Percentiles rank a stretch among this genome's conserved stretches.
Conservation (phyloP, 2,888 invertebrate species). For the Noctua fimbriata region DNA sequence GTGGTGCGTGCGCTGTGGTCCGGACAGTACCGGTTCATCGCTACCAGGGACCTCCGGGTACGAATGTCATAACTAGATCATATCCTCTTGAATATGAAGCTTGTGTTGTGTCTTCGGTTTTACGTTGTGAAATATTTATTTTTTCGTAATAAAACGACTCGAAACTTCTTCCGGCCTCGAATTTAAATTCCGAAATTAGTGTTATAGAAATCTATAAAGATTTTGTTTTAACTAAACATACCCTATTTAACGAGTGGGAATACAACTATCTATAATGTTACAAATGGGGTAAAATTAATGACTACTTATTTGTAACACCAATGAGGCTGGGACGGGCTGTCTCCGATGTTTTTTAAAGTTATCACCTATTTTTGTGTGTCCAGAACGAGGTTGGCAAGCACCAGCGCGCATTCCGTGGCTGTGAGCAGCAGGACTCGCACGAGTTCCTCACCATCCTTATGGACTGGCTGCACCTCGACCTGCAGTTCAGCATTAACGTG, state of each 20-base stretch:
- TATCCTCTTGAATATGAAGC: not conserved
- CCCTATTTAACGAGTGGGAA: too few species aligned
- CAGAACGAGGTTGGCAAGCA: conserved; percentile 94
- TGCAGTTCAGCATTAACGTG: conserved; percentile 87
- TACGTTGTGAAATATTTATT: not conserved
- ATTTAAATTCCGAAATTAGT: not conserved
- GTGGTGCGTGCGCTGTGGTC: conserved; percentile 96
- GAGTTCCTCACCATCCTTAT: conserved; percentile 97
- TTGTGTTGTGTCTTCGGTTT: not conserved
- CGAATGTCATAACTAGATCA: conserved; percentile 43
- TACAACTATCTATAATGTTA: not conserved
- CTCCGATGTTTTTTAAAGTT: not conserved
- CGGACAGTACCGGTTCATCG: conserved; percentile 94
- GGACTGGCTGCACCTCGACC: conserved; percentile 96
- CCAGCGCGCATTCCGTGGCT: conserved; percentile 93
- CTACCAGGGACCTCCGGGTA: conserved; percentile 95
- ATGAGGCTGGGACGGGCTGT: not conserved
- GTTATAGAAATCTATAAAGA: too few species aligned
- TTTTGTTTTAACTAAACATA: too few species aligned
- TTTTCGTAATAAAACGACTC: not conserved
- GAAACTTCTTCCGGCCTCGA: not conserved
- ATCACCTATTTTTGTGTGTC: conserved; percentile 28
- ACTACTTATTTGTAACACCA: not conserved
- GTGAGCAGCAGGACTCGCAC: conserved; percentile 97
- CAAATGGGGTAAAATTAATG: not conserved